These are phyloP conservation scores for Leptestheria dahalacensis DNA, from an alignment of 1,140 invertebrate species.

Conservation along the genomic window DNA sequence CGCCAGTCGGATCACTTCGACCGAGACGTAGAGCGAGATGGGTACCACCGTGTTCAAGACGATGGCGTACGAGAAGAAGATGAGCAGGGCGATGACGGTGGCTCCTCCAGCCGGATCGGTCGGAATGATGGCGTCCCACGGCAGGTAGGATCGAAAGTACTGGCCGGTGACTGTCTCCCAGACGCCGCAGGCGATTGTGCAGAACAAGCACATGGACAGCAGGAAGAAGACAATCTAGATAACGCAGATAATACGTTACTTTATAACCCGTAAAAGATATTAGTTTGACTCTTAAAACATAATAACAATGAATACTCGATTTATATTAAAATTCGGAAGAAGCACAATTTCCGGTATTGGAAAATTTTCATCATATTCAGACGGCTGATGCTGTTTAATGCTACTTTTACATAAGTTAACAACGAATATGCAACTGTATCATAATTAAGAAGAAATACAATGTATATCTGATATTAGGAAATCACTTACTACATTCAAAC, in stretches of 20 bases:
- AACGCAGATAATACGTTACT: slow-evolving; percentile 19
- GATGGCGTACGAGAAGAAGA: slow-evolving; percentile 99
- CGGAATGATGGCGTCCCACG: slow-evolving; percentile 87
- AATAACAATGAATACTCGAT: no score
- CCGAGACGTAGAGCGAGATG: slow-evolving; percentile 94
- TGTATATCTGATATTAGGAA: no score
- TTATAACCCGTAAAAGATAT: neutral
- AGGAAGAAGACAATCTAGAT: slow-evolving; percentile 95
- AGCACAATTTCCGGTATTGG: no score
- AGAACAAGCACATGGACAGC: slow-evolving; percentile 92
- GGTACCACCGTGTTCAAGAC: slow-evolving; percentile 99
- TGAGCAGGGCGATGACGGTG: slow-evolving; percentile 82
- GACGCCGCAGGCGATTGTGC: slow-evolving; percentile 89
- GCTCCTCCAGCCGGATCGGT: slow-evolving; percentile 57
- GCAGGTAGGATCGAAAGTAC: slow-evolving; percentile 81
- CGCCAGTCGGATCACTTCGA: slow-evolving; percentile 87
- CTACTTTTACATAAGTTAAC: no score
- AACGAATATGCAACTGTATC: no score
- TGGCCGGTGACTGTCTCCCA: slow-evolving; percentile 89
- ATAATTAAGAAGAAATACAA: no score
- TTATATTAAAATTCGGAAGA: no score
- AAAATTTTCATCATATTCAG: no score
- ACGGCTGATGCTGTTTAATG: no score
- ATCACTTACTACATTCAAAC: no score
- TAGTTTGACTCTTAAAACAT: no score